phyloP scores from a whole-genome alignment of 2,113 vertebrate species.

The Trichechus manatus region DNA sequence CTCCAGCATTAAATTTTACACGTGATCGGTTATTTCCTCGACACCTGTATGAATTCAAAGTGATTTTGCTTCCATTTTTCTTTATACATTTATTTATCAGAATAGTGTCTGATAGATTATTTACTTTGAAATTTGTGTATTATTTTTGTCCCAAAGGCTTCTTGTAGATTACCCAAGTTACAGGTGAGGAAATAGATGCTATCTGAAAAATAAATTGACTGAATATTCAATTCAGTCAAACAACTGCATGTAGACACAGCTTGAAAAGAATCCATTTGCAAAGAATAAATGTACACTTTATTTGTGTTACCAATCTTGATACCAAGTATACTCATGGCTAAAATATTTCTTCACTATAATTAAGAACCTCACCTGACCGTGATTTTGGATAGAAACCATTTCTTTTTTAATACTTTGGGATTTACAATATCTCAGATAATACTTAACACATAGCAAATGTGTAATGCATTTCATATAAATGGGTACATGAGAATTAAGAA shows the following conservation, averaged over 20 bases:
- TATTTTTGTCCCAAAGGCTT: slow-evolving; percentile 25
- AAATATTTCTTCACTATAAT: not conserved
- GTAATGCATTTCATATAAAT: not conserved
- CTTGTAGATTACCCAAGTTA: slow-evolving; percentile 56
- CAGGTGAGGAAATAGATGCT: slow-evolving; percentile 18
- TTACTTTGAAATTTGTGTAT: not conserved
- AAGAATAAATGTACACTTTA: not conserved
- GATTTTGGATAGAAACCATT: not conserved
- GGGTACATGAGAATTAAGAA: not conserved
- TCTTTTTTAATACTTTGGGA: not conserved
- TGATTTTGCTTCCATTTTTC: not conserved
- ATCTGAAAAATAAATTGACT: slow-evolving; percentile 62
- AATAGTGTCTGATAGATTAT: not conserved
- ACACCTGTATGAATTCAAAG: not conserved
- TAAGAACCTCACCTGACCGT: not conserved
- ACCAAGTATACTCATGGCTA: not conserved
- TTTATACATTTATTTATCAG: not conserved
- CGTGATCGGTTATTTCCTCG: not conserved
- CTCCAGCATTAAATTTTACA: not conserved
- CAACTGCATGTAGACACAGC: not conserved
- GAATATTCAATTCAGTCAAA: slow-evolving; percentile 43
- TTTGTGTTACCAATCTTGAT: not conserved
- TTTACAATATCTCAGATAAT: not conserved
- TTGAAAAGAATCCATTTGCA: slow-evolving; percentile 42
- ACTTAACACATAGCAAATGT: not conserved